phyloP scores from a whole-genome alignment of 2,797 vertebrate species.

The Pelobates cultripes region DNA sequence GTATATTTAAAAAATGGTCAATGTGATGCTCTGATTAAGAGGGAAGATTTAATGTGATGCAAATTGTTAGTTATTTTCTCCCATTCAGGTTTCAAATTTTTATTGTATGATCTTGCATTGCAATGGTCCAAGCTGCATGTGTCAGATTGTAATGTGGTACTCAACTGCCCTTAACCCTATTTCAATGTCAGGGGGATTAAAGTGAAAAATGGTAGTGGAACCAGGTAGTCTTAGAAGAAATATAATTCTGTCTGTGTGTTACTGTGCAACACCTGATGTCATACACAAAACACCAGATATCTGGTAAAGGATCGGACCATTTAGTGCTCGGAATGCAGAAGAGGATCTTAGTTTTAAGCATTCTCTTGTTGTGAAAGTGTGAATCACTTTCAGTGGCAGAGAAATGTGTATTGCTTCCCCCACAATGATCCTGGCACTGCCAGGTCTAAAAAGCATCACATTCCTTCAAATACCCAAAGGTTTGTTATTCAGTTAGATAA shows the following conservation, averaged over 20 bases:
- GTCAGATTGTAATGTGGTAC: background rate
- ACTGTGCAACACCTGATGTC: too few relatives aligned
- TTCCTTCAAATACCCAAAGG: background rate
- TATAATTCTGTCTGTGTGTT: too few relatives aligned
- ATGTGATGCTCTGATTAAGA: too few relatives aligned
- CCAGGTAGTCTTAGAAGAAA: background rate
- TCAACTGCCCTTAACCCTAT: too few relatives aligned
- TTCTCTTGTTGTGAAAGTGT: slow-evolving; percentile 32
- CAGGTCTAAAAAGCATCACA: slow-evolving; percentile 6
- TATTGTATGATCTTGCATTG: background rate
- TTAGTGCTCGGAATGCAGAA: background rate
- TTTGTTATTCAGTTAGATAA: background rate
- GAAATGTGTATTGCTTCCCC: background rate
- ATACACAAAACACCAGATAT: background rate
- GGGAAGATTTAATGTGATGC: too few relatives aligned
- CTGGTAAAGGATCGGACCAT: background rate
- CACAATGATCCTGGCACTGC: background rate
- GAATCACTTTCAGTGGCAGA: background rate
- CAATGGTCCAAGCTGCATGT: background rate
- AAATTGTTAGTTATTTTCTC: too few relatives aligned
- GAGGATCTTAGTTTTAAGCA: background rate
- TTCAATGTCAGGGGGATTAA: background rate
- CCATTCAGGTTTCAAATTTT: too few relatives aligned
- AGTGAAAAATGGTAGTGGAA: background rate
- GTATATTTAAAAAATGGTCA: too few relatives aligned